phyloP scores from a whole-genome alignment of 2,113 vertebrate species.

The Dunckerocampus dactyliophorus region DNA sequence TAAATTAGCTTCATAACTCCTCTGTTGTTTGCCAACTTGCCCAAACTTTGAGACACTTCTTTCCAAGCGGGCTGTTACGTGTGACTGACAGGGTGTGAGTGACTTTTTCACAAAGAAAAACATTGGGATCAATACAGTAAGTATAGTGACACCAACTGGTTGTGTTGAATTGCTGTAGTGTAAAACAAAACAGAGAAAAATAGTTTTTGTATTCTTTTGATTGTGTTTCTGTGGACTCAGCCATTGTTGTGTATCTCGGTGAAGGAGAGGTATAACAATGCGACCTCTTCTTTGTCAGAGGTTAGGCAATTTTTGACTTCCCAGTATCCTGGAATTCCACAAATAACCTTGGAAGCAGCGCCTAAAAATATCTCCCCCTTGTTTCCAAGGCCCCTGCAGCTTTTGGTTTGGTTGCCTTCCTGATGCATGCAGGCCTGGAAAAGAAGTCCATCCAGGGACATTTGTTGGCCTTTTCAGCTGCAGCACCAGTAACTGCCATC shows the following conservation, averaged over 20 bases:
- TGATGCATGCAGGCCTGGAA: slow-evolving; percentile 75
- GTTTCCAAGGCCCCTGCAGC: slow-evolving; percentile 72
- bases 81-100: too few relatives aligned
- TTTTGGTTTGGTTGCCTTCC: slow-evolving; percentile 77
- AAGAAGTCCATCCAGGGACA: slow-evolving; percentile 73
- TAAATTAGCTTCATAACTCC: too few relatives aligned
- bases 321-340: not conserved
- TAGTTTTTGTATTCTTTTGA: too few relatives aligned
- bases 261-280: not conserved
- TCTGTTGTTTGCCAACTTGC: too few relatives aligned
- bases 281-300: not conserved
- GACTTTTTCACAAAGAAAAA: too few relatives aligned
- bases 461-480: slow-evolving; percentile 74
- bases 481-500: slow-evolving; percentile 73
- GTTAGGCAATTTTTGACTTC: not conserved
- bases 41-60: too few relatives aligned
- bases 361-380: not conserved
- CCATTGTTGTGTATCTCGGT: not conserved
- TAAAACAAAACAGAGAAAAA: too few relatives aligned
- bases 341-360: not conserved
- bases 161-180: too few relatives aligned
- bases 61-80: too few relatives aligned
- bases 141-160: too few relatives aligned
- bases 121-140: too few relatives aligned
- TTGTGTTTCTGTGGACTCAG: not conserved